Conservation (phyloP, 2,888 invertebrate species). For the Alviniconcha strummeri region DNA sequence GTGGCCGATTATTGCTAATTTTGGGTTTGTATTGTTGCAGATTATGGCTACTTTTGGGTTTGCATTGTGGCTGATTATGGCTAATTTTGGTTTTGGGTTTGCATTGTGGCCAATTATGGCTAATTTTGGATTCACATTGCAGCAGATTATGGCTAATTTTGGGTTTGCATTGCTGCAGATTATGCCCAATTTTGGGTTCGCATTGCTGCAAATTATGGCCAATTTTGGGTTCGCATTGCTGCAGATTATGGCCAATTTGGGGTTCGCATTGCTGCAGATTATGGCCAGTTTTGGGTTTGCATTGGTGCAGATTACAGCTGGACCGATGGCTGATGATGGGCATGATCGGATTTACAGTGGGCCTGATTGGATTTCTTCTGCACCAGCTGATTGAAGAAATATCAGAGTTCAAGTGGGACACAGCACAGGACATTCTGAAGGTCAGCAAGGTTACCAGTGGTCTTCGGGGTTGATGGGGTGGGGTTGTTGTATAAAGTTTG, state of each 20-base stretch:
- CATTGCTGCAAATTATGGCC: neutral
- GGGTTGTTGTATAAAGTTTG: no score
- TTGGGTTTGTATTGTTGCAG: neutral
- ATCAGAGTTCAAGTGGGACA: conserved; percentile 60
- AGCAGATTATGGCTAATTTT: conserved; percentile 41
- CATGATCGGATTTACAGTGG: conserved; percentile 70
- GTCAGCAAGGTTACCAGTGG: conserved; percentile 39
- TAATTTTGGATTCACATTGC: neutral
- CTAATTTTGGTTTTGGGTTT: neutral
- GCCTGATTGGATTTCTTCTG: conserved; percentile 70
- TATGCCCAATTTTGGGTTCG: neutral
- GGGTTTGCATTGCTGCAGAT: neutral
- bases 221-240: neutral
- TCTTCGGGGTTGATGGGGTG: neutral
- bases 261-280: neutral
- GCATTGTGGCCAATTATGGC: no score
- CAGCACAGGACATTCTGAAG: conserved; percentile 53
- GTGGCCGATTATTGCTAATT: neutral
- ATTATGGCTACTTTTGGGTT: neutral
- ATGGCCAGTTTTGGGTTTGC: neutral
- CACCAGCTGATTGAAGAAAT: conserved; percentile 69
- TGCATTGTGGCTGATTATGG: neutral
- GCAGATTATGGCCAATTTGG: neutral
- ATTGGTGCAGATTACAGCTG: conserved; percentile 56
- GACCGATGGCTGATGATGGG: conserved; percentile 73